phyloP scores from a whole-genome alignment of 1,140 invertebrate genomes.

The Pararge aegeria region DNA sequence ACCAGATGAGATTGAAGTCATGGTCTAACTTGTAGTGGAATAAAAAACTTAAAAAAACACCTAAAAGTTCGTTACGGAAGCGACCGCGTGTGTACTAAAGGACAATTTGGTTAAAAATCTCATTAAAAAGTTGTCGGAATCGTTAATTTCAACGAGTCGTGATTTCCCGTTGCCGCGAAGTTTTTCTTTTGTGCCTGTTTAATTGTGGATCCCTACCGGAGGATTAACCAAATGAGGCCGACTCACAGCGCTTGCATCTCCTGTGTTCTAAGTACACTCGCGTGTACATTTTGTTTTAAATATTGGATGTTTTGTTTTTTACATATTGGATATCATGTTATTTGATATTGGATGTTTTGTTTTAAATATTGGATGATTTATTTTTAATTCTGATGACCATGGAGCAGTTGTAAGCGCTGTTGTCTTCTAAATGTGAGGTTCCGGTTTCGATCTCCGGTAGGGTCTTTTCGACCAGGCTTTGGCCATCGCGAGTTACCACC shows the following conservation, averaged over 20 bases:
- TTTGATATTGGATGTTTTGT: no score
- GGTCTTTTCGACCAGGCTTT: no score
- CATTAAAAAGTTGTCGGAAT: slow-evolving; percentile 62
- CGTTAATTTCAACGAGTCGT: slow-evolving; percentile 65
- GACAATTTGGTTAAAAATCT: slow-evolving; percentile 52
- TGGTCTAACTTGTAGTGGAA: no score
- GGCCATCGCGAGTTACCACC: no score
- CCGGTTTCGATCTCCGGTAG: no score
- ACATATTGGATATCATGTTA: no score
- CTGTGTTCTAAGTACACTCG: slow-evolving; percentile 40
- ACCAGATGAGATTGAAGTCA: no score
- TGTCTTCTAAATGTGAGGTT: no score
- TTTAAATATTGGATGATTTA: no score
- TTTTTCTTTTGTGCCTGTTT: slow-evolving; percentile 66
- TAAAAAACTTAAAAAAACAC: not conserved
- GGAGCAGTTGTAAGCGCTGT: no score
- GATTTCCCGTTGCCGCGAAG: slow-evolving; percentile 51
- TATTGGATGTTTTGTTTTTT: no score
- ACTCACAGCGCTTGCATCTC: slow-evolving; percentile 41
- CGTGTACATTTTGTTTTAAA: not conserved
- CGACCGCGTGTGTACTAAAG: slow-evolving; percentile 13
- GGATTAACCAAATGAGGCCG: slow-evolving; percentile 74
- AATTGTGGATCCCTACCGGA: slow-evolving; percentile 61
- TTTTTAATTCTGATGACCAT: no score
- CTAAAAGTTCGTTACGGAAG: not conserved